Evolutionary conservation across 2,113 vertebrate species (phyloP).

Genomic region (Hirundichthys speculiger): DNA sequence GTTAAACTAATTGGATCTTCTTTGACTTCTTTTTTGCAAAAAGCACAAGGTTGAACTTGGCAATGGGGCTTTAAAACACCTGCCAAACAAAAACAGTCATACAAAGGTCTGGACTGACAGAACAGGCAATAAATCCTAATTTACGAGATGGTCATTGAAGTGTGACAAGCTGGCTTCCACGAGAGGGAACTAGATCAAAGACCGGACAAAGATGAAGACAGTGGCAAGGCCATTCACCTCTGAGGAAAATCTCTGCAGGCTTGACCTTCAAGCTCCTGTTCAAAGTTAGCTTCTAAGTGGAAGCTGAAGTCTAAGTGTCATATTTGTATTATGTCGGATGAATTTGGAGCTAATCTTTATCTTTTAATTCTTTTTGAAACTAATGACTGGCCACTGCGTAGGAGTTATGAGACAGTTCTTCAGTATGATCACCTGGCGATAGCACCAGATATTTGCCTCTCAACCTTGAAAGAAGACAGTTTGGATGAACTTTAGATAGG

Average conservation of each 20-base stretch:
- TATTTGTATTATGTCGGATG: constrained; percentile 13
- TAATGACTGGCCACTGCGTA: neutral
- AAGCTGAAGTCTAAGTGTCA: constrained; percentile 8
- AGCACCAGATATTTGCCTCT: too few relatives aligned
- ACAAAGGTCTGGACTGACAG: constrained; percentile 35
- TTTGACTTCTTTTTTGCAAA: constrained; percentile 14
- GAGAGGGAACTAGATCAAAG: constrained; percentile 66
- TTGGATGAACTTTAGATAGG: too few relatives aligned
- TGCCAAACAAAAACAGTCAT: constrained; percentile 56
- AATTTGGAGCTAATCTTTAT: constrained; percentile 1
- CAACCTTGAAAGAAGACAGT: too few relatives aligned
- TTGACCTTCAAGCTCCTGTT: constrained; percentile 40
- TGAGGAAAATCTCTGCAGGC: constrained; percentile 11
- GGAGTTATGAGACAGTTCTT: too few relatives aligned
- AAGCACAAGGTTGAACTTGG: constrained; percentile 46
- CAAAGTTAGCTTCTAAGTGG: constrained; percentile 23
- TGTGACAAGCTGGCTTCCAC: constrained; percentile 61
- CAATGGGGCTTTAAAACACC: constrained; percentile 30
- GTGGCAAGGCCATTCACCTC: constrained; percentile 44
- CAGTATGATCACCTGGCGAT: too few relatives aligned
- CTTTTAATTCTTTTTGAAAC: constrained; percentile 18
- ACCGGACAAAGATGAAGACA: constrained; percentile 36
- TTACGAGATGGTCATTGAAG: constrained; percentile 60
- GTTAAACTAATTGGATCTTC: constrained; percentile 19
- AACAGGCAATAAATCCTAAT: constrained; percentile 74